A percentile compares a stretch with the other conserved stretches of the same genome.
Evolutionary conservation across 2,888 invertebrate species (phyloP).

Genomic region (Acronicta psi): DNA sequence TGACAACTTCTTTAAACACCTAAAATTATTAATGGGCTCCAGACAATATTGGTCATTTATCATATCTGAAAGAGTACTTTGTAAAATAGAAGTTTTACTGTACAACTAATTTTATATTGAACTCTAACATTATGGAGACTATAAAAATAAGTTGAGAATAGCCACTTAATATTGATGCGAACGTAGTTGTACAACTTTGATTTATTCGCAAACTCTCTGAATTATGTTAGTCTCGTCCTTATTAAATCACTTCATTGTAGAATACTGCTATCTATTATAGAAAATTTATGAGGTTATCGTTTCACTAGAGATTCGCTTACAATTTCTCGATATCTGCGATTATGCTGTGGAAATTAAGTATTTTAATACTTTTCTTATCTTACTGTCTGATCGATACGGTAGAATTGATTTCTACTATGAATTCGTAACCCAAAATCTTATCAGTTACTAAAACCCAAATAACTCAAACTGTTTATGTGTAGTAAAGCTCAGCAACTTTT

Average conservation of each 20-base stretch:
- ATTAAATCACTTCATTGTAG: slow-evolving; percentile 53
- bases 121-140: slow-evolving; percentile 32
- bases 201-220: slow-evolving; percentile 52
- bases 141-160: slow-evolving; percentile 46
- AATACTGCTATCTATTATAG: slow-evolving; percentile 39
- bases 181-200: slow-evolving; percentile 37
- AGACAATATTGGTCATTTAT: slow-evolving; percentile 22
- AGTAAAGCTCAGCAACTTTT: no score
- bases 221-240: slow-evolving; percentile 40
- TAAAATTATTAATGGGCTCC: no score
- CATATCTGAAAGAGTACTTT: slow-evolving; percentile 32
- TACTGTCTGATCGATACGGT: neutral
- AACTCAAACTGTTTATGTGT: no score
- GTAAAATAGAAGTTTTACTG: slow-evolving; percentile 34
- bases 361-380: neutral
- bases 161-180: slow-evolving; percentile 44
- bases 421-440: no score
- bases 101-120: slow-evolving; percentile 45
- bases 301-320: slow-evolving; percentile 33
- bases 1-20: no score
- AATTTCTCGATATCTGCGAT: slow-evolving; percentile 18
- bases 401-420: no score
- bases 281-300: slow-evolving; percentile 45
- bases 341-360: neutral
- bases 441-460: no score